Conservation (phyloP, 2,888 invertebrate genomes). For the Drosophila mulleri region DNA sequence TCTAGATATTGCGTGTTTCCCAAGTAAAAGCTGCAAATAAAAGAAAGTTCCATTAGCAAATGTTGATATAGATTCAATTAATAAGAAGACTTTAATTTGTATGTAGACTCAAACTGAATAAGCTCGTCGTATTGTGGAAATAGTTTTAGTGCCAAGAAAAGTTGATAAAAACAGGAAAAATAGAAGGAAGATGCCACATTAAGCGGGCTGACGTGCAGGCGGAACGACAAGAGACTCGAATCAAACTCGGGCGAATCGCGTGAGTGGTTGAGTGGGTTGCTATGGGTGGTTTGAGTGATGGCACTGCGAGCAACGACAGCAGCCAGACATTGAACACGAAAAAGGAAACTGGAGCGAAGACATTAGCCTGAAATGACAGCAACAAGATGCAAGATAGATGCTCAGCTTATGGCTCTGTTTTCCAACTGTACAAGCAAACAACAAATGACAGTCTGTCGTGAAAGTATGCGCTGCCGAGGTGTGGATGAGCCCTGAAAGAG, state of each 20-base stretch:
- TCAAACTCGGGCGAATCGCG: neutral
- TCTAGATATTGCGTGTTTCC: neutral
- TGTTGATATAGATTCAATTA: slow-evolving; percentile 3
- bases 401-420: slow-evolving; percentile 61
- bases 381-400: slow-evolving; percentile 76
- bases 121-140: neutral
- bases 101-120: neutral
- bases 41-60: slow-evolving; percentile 5
- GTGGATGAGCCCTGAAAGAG: slow-evolving; percentile 14
- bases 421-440: slow-evolving; percentile 49
- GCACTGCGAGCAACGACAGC: slow-evolving; percentile 48
- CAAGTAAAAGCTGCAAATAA: slow-evolving; percentile 39
- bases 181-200: slow-evolving; percentile 44
- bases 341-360: slow-evolving; percentile 78
- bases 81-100: slow-evolving; percentile 7
- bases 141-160: slow-evolving; percentile 18
- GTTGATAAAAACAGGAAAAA: slow-evolving; percentile 29
- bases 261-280: slow-evolving; percentile 21
- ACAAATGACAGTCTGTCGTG: slow-evolving; percentile 52
- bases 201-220: slow-evolving; percentile 59
- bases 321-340: slow-evolving; percentile 76
- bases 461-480: slow-evolving; percentile 41
- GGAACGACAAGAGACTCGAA: slow-evolving; percentile 50
- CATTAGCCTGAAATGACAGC: slow-evolving; percentile 78
- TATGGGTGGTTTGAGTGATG: slow-evolving; percentile 28